Evolutionary conservation across 2,888 invertebrate species (phyloP).

Genomic region (Dynastes tityus): DNA sequence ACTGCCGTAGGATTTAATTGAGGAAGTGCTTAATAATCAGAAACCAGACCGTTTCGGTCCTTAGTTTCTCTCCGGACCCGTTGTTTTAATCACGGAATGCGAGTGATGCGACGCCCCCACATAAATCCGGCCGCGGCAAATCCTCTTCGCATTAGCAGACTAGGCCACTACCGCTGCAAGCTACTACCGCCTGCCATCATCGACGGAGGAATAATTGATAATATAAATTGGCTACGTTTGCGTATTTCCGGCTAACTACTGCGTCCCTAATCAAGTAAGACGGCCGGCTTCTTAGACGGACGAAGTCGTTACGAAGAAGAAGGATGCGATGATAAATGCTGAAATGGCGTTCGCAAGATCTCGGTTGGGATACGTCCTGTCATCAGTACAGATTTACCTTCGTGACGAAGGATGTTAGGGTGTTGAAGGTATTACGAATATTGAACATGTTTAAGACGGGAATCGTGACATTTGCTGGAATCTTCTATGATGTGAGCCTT

Average conservation of each 20-base stretch:
- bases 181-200: conserved; percentile 6
- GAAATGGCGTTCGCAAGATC: conserved; percentile 18
- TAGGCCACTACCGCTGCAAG: not conserved
- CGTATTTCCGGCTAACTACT: conserved; percentile 30
- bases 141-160: conserved; percentile 11
- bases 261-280: conserved; percentile 44
- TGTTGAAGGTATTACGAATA: conserved; percentile 34
- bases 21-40: conserved; percentile 41
- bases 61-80: conserved; percentile 16
- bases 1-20: conserved; percentile 33
- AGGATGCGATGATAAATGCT: conserved; percentile 39
- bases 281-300: conserved; percentile 28
- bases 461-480: not conserved
- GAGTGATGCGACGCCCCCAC: conserved; percentile 29
- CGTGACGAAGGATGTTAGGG: conserved; percentile 34
- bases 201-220: conserved; percentile 41
- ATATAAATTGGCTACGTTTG: conserved; percentile 45
- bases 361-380: conserved; percentile 24
- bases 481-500: not conserved
- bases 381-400: conserved; percentile 36
- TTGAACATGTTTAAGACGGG: conserved; percentile 15
- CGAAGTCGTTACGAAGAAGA: not conserved
- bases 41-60: conserved; percentile 22
- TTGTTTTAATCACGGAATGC: conserved; percentile 28
- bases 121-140: conserved; percentile 26